Percentiles rank a stretch among this genome's conserved stretches.
Conservation (phyloP, 2,888 invertebrate species). For the Apotomis capreana region DNA sequence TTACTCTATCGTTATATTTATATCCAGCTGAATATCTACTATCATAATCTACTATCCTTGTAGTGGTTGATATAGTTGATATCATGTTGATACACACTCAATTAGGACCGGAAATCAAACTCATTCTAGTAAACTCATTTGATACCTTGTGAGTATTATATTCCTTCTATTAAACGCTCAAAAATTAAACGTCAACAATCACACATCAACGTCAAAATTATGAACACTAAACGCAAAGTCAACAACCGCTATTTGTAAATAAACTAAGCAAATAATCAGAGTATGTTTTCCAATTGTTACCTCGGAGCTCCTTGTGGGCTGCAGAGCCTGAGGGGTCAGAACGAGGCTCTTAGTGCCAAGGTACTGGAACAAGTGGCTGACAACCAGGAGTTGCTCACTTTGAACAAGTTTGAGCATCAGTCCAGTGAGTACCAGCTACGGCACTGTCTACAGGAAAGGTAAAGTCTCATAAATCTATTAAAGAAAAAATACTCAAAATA, state of each 20-base stretch:
- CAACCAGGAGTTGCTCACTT: conserved; percentile 68
- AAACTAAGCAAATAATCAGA: conserved; percentile 22
- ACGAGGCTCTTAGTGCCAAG: conserved; percentile 61
- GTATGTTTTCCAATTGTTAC: conserved; percentile 59
- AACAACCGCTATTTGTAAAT: neutral
- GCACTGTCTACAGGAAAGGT: conserved; percentile 68
- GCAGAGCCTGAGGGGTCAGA: conserved; percentile 54
- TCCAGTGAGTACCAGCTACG: conserved; percentile 67
- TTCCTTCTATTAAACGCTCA: neutral
- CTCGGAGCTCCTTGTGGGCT: conserved; percentile 57
- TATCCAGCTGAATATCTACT: too few species aligned
- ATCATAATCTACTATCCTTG: too few species aligned
- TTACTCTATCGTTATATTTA: too few species aligned
- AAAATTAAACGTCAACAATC: neutral
- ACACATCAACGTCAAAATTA: conserved; percentile 14
- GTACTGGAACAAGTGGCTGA: conserved; percentile 69
- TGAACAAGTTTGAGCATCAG: conserved; percentile 68
- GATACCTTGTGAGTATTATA: too few species aligned
- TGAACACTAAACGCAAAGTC: neutral
- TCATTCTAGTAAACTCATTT: neutral
- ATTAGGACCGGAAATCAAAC: too few species aligned
- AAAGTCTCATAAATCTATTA: neutral
- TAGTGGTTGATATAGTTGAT: too few species aligned
- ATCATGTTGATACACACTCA: too few species aligned
- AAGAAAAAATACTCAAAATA: too few species aligned